A percentile compares a stretch with the other conserved stretches of the same genome.
Conservation (phyloP, 2,113 vertebrate species). For the Orcinus orca region DNA sequence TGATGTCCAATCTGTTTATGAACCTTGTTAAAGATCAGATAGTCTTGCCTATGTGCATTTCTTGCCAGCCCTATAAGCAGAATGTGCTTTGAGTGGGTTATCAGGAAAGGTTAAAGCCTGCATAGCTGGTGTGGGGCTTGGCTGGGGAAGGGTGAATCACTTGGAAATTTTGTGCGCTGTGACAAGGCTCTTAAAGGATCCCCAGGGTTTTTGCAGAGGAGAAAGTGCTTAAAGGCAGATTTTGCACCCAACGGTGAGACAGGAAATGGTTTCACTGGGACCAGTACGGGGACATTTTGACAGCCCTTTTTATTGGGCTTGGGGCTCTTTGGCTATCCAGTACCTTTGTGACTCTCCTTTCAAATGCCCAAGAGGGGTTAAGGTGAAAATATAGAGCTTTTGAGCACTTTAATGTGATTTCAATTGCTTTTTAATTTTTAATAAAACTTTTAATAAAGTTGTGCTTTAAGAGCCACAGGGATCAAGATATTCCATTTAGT, state of each 20-base stretch:
- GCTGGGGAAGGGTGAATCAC: constrained; percentile 40
- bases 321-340: constrained; percentile 72
- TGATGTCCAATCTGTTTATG: neutral
- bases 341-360: constrained; percentile 79
- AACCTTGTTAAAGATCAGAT: neutral
- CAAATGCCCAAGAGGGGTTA: constrained; percentile 74
- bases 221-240: constrained; percentile 81
- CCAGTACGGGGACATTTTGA: constrained; percentile 78
- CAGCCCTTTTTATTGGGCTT: constrained; percentile 74
- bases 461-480: constrained; percentile 62
- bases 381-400: constrained; percentile 76
- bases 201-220: constrained; percentile 74
- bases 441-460: constrained; percentile 80
- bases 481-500: constrained; percentile 75
- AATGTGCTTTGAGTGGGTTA: constrained; percentile 51
- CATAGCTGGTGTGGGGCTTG: neutral
- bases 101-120: constrained; percentile 54
- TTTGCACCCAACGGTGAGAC: constrained; percentile 79
- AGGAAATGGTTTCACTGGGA: constrained; percentile 81
- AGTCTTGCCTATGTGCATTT: neutral
- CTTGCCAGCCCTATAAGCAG: neutral
- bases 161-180: constrained; percentile 75
- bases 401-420: constrained; percentile 80
- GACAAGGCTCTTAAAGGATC: constrained; percentile 74
- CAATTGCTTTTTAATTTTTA: constrained; percentile 82